Evolutionary conservation across 2,113 vertebrate genomes (phyloP), one percentile per base, ranked within the genome.

Genomic region (Pandion haliaetus): DNA sequence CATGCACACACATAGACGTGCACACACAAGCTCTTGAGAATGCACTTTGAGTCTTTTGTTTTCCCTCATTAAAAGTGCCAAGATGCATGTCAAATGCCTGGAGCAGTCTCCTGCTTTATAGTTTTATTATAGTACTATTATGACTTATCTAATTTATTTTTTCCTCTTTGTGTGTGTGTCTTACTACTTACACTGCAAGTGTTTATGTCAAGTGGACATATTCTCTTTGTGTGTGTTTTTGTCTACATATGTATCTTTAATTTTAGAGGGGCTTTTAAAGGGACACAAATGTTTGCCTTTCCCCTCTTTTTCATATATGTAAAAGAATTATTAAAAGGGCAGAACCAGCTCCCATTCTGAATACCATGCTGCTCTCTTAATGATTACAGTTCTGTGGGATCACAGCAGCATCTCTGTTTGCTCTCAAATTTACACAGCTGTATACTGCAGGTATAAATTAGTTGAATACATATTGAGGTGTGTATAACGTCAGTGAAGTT

Each of bases 81-180:
- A 96, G 96, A 96, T 93, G 96, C 94, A 73, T 92, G 95, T 96
- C 96, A 96, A 96, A 93, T 87, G 97, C 97, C 97, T 96, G 95
- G 78, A 97, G 97, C 97, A 66, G 70, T 95, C 93, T 97, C 90
- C 80, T 74, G 86, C 76, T 97, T 97, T 97, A 95, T 93, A 71
- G 96, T 97, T 97, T 97, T 94, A 96, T 97, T 97, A 69, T 85
- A 66, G 93, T 62, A 76, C 93, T 94, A 63, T 97, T 96, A 98
- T 52, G 95, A 96, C 79, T 96, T 97, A 38, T 45, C 93, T 98
- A 94, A 97, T 97, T 97, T 96, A 90, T 92, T 97, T 97, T 96
- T 94, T 94, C 88, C 77, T 93, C 87, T 74, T 55, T 82, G 55
- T 66, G 74, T 59, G 28, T 26, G 67, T 14, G 24, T 81, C 77